Base-by-base conservation (phyloP, 2,888 invertebrate species). In the Drosophila neoperkinsi region DNA sequence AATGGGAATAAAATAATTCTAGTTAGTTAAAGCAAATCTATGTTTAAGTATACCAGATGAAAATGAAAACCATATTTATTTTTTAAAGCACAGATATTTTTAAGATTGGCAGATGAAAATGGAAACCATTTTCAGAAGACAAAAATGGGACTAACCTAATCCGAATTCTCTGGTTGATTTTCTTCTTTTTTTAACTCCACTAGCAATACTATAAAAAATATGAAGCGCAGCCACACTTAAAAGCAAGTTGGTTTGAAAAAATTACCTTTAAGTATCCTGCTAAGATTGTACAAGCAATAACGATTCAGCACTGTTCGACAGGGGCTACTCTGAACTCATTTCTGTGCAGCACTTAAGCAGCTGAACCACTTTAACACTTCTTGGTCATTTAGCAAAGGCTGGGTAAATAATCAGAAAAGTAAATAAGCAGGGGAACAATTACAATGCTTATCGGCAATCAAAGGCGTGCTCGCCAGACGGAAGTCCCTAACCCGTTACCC, bases 401-500 rank as follows among this genome's bases (percentile, higher is more conserved):
- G 28, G 5, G 3, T 11, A 36, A 51, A 28, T 63, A 38, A 33
- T 28, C 36, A 38, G 36, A 30, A 69, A 71, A 60, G 57, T 71
- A 74, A 84, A 77, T 63, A 87, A 87, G 75, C 75, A 84, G 67
- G 72, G 58, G 70, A 86, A 62, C 74, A 89, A 87, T 84, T 84
- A 71, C 70, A 65, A 57, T 60, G 64, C 71, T 84, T 84, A 84
- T 84, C 67, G 82, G 55, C 84, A 89, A 84, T 89, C 87, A 84
- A 74, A 84, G 71, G 67, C 82, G 65, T 73, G 68, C 68, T 53
- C 55, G 30, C 21, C 11, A 51, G 62, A 53, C 70, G 76, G 66
- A 69, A 69, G 66, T 55, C 50, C 51, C 49, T 41, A 28, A 13
- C 55, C 28, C 28, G 6, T 38, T 18, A 18, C 28, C 36, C 28